These are phyloP conservation scores for Drosophila imparisetae DNA, from an alignment of 2,888 invertebrate species.

Conservation along the genomic window DNA sequence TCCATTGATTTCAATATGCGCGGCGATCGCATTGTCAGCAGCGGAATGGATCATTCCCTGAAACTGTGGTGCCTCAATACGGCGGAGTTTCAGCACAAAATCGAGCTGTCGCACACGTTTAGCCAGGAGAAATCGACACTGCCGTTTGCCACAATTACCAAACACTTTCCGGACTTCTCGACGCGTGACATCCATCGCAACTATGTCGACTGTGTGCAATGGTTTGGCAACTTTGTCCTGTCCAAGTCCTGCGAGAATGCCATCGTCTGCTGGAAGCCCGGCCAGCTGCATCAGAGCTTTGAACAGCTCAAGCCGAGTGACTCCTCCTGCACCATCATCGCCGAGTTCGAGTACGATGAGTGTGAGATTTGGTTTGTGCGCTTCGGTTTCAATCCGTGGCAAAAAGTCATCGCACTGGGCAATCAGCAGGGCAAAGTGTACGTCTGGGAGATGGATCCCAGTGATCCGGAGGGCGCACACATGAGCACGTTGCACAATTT, in stretches of 20 bases:
- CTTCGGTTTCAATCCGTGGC: conserved; percentile 96
- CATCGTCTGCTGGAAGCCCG: conserved; percentile 99
- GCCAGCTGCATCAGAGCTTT: conserved; percentile 90
- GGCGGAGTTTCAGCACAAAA: conserved; percentile 92
- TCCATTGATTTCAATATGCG: conserved; percentile 94
- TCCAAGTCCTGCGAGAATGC: conserved; percentile 99
- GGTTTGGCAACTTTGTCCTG: conserved; percentile 97
- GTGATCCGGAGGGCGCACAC: conserved; percentile 92
- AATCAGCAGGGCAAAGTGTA: conserved; percentile 97
- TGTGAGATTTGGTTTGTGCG: conserved; percentile 99
- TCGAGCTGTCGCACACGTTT: conserved; percentile 93
- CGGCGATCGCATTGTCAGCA: conserved; percentile 95
- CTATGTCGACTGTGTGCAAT: conserved; percentile 99
- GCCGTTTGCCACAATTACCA: conserved; percentile 95
- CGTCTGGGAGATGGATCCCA: conserved; percentile 96
- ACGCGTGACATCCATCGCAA: conserved; percentile 98
- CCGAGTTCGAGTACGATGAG: conserved; percentile 96
- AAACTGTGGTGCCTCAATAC: conserved; percentile 97
- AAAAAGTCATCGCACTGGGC: conserved; percentile 96
- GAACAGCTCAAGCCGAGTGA: conserved; percentile 90
- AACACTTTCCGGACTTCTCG: conserved; percentile 98
- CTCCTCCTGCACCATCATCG: conserved; percentile 92
- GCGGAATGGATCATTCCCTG: conserved; percentile 99
- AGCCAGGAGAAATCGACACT: conserved; percentile 90
- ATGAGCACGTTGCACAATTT: conserved; percentile 93